phyloP scores from a whole-genome alignment of 37 sponge, comb jelly and placozoan species.

The Mnemiopsis leidyi region DNA sequence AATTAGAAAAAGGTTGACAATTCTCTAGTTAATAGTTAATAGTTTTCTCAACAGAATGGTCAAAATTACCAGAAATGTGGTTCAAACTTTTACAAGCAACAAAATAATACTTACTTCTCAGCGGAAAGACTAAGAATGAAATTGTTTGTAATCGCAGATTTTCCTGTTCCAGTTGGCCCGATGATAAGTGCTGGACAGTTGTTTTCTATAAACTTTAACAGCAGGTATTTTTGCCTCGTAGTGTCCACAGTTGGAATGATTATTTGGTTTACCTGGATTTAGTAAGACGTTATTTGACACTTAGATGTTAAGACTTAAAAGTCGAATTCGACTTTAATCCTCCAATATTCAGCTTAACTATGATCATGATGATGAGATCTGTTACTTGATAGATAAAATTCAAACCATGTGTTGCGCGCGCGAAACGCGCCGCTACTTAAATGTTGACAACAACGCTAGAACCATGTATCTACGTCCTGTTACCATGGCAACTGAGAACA shows the following conservation, averaged over 20 bases:
- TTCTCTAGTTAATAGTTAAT: no score
- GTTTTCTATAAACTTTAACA: constrained; percentile 74
- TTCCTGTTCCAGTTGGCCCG: constrained; percentile 98
- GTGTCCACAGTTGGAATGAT: constrained; percentile 95
- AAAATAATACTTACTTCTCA: constrained; percentile 71
- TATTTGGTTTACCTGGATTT: constrained; percentile 83
- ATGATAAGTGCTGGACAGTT: constrained; percentile 86
- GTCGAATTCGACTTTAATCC: no score
- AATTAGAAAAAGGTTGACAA: neutral
- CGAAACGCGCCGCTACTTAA: constrained; percentile 15
- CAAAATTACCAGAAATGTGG: no score
- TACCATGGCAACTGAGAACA: constrained; percentile 24
- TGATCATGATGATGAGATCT: no score
- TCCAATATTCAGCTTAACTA: no score
- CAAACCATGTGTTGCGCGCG: constrained; percentile 35
- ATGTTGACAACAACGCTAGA: neutral
- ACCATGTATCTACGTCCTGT: neutral
- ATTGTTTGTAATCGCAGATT: constrained; percentile 96
- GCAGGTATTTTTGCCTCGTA: constrained; percentile 84
- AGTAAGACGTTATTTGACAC: no score
- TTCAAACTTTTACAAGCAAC: no score
- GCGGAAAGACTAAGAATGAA: constrained; percentile 85
- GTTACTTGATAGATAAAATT: no score
- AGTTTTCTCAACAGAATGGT: no score
- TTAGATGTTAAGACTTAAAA: no score